A percentile compares a stretch with the other conserved stretches of the same genome.
Conservation (phyloP, 2,797 vertebrate species). For the Anguilla megastoma region DNA sequence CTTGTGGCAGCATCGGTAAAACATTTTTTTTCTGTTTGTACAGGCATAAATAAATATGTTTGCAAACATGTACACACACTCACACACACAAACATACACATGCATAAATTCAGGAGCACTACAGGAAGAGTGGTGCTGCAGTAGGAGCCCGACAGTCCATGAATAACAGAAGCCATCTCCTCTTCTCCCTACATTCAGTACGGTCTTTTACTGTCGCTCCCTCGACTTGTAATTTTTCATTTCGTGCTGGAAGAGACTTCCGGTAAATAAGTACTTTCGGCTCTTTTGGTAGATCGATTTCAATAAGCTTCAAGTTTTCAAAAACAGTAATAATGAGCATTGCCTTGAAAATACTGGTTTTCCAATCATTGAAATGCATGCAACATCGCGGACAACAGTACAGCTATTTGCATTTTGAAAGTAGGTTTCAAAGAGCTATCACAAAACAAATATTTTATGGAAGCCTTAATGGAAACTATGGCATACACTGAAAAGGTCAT, state of each 20-base stretch:
- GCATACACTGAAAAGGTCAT: neutral
- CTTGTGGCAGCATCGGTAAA: neutral
- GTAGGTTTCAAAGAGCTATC: neutral
- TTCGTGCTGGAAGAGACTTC: neutral
- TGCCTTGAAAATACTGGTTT: too few relatives aligned
- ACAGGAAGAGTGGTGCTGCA: neutral
- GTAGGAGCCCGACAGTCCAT: conserved; percentile 47
- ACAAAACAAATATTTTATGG: neutral
- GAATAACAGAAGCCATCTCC: conserved; percentile 34
- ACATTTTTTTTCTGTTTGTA: too few relatives aligned
- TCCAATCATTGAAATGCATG: neutral
- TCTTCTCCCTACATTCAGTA: neutral
- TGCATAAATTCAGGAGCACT: neutral
- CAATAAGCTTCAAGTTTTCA: neutral
- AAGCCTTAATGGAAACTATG: neutral
- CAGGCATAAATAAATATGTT: too few relatives aligned
- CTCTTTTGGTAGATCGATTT: neutral
- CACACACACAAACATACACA: neutral
- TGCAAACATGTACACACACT: too few relatives aligned
- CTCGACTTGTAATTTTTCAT: neutral
- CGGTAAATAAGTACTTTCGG: neutral
- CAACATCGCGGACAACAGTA: neutral
- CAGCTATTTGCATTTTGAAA: neutral
- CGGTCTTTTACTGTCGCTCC: neutral
- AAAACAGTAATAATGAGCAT: neutral